Base-by-base conservation (phyloP, 2,113 vertebrate species). In the Scopus umbretta region DNA sequence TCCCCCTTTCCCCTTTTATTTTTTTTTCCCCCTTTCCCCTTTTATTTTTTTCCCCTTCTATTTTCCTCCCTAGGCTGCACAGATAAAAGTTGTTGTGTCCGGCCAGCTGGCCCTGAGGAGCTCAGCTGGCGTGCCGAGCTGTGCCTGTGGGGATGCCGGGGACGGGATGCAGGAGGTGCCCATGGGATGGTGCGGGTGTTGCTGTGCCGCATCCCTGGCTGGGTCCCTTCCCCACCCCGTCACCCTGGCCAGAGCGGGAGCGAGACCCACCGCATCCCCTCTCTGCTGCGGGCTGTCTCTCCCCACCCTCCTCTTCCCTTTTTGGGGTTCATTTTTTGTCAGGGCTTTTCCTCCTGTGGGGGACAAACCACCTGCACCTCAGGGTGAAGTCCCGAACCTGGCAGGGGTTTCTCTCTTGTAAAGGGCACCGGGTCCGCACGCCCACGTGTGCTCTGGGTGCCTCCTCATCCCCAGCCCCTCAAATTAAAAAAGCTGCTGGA, bases 31-130 rank as follows among this genome's bases (percentile, higher is more conserved):
- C 43, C 18, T 30, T 9, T 47, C 8, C 36, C 10, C 6, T 27
- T 36, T n/a, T 25, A 3, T 55, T 29, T 45, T 58, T 18, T 4
- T 5, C 11, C 4, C 8, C 2, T 6, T 18, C 22, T 4, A 90
- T 94, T 79, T 89, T 7, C 4, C 5, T 9, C 23, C n/a, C 61
- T 67, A 56, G 62, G 40, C 96, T 90, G 71, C 88, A 87, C 94
- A 97, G 94, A 92, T 73, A 83, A 90, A 95, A 76, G 65, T 83
- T 80, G 13, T 2, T 68, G 61, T 70, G 4, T 67, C 53, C 55
- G 56, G 80, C 97, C 92, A 96, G 88, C 95, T 50, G 52, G 59
- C 79, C 91, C 79, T 34, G 55, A 53, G 49, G 80, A 74, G 74
- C 83, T 72, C 27, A 63, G 80, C 23, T 55, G 83, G 58, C 30